Evolutionary conservation across 2,113 vertebrate species (phyloP), one percentile per base, ranked within the genome.

Genomic region (Ameiurus melas): DNA sequence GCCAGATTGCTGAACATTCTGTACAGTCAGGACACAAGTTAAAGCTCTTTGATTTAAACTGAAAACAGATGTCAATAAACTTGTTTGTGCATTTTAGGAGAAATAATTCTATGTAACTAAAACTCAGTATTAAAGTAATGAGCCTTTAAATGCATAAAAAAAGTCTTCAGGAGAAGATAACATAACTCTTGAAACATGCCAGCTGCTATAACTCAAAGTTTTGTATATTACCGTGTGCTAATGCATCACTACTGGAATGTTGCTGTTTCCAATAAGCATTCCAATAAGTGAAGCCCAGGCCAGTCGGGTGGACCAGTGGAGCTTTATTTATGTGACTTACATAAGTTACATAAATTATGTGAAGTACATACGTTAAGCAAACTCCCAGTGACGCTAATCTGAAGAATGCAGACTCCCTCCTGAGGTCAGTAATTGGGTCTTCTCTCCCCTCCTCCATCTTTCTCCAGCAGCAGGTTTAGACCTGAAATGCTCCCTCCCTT

Each of bases 361-460:
- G 94, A 93, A 96, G 95, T 96, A 96, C 95, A 94, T 95, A 95
- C 95, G 95, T 95, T 95, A 97, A 92, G 94, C 92, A 95, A 96
- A 96, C 94, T 94, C 93, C 91, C 93, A 89, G 87, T 96, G 97
- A 97, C 95, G 96, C 93, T 96, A 97, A 96, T 95, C 95, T 96
- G 92, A 94, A 95, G 96, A 97, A 96, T 96, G 96, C 93, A 96
- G 96, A 96, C 96, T 96, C 95, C 93, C 95, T 93, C 94, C 93
- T 30, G 92, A 96, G 95, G 96, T 97, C 96, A 97, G 94, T 97
- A 96, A 97, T 96, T 95, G 93, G 95, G 93, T 95, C 93, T 90
- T 51, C 68, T n/a, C 85, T 60, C 92, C 88, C 91, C 93, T 94
- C 90, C 88, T 86, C 51, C 71, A 83, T 83, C 93, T 94, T 94